Percentiles rank a stretch among this genome's conserved stretches.
phyloP scores from a whole-genome alignment of 1,140 invertebrate species.

The Marisa cornuarietis region DNA sequence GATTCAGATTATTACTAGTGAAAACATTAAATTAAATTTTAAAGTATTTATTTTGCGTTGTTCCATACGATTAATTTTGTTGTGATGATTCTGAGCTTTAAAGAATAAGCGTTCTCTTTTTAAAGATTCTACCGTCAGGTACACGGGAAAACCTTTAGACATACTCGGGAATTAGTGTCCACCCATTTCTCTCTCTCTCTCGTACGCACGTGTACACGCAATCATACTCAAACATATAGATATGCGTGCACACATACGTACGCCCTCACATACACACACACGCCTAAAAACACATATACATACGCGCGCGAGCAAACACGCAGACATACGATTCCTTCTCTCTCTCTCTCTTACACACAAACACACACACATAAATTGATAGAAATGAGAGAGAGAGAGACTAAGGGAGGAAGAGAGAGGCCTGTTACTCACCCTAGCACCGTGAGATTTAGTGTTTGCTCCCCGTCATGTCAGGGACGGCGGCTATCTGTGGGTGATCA shows the following conservation, averaged over 20 bases:
- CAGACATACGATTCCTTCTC: no score
- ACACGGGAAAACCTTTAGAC: no score
- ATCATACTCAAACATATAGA: no score
- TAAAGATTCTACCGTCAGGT: no score
- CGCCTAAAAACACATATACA: no score
- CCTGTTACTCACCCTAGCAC: background rate
- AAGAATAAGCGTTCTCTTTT: background rate
- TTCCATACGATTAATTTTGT: background rate
- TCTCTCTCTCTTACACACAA: background rate
- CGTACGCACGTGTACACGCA: background rate
- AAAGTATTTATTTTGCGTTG: background rate
- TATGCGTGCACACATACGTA: no score
- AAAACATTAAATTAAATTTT: no score
- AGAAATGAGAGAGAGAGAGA: no score
- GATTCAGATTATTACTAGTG: no score
- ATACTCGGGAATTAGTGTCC: no score
- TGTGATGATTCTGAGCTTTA: background rate
- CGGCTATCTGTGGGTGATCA: background rate
- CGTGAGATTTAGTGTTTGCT: background rate
- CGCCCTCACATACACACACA: no score
- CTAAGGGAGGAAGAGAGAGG: no score
- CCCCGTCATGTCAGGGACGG: background rate
- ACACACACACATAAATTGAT: background rate
- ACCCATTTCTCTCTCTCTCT: background rate
- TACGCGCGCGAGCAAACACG: background rate